Evolutionary conservation across 2,113 vertebrate genomes (phyloP).

Genomic region (Ancistrus triradiatus): DNA sequence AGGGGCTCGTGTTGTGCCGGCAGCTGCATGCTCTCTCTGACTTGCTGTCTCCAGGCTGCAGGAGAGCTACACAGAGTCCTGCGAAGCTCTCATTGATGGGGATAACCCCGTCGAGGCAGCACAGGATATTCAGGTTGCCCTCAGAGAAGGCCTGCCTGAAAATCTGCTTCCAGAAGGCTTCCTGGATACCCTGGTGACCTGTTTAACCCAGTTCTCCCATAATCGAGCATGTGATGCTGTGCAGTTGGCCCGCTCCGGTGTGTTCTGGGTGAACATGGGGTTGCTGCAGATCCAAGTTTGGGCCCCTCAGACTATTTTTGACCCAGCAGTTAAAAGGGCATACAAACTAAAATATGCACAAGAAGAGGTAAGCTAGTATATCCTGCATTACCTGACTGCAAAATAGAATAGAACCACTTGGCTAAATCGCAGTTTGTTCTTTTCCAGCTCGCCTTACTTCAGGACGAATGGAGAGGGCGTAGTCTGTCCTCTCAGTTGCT

Average conservation of each 20-base stretch:
- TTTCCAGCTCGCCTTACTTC: slow-evolving; percentile 78
- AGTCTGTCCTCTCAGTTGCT: slow-evolving; percentile 78
- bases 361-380: slow-evolving; percentile 78
- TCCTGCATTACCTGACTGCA: neutral
- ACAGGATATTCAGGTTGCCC: slow-evolving; percentile 74
- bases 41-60: slow-evolving; percentile 74
- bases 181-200: slow-evolving; percentile 72
- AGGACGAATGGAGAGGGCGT: slow-evolving; percentile 83
- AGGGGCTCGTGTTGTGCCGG: slow-evolving; percentile 74
- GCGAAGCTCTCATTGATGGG: slow-evolving; percentile 70
- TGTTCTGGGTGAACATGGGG: slow-evolving; percentile 90
- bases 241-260: slow-evolving; percentile 70
- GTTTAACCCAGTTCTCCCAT: slow-evolving; percentile 79
- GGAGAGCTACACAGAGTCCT: slow-evolving; percentile 77
- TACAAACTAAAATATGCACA: slow-evolving; percentile 87
- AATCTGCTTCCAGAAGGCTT: slow-evolving; percentile 77
- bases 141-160: slow-evolving; percentile 69
- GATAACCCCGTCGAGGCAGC: slow-evolving; percentile 65
- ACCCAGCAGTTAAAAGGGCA: slow-evolving; percentile 87
- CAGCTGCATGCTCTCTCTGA: slow-evolving; percentile 78
- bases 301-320: slow-evolving; percentile 88
- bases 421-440: slow-evolving; percentile 3
- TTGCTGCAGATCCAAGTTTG: slow-evolving; percentile 88
- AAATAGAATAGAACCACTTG: neutral
- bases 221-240: slow-evolving; percentile 65